Evolutionary conservation across 1,140 invertebrate species (phyloP).

Genomic region (Proctacanthus coquilletti): DNA sequence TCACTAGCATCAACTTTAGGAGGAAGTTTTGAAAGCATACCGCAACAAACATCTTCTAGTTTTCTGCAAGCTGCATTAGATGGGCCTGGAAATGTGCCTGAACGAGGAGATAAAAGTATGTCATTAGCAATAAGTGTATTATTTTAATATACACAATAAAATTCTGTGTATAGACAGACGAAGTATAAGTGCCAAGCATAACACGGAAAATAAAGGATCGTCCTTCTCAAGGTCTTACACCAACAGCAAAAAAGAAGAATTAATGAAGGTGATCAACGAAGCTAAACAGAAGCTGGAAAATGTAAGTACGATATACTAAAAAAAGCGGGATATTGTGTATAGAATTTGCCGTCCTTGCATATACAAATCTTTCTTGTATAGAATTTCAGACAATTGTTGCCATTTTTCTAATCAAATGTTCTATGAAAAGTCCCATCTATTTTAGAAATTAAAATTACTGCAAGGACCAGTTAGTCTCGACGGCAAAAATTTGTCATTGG

Average conservation of each 20-base stretch:
- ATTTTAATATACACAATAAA: neutral
- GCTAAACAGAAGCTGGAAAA: constrained; percentile 76
- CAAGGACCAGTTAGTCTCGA: too few relatives aligned
- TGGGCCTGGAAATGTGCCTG: constrained; percentile 21
- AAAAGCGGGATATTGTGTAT: too few relatives aligned
- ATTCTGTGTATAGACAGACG: constrained; percentile 17
- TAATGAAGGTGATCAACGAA: constrained; percentile 71
- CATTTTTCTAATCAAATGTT: neutral
- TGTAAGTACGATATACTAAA: constrained; percentile 45
- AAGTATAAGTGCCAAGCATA: constrained; percentile 31
- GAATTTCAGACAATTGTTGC: neutral
- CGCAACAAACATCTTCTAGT: constrained; percentile 16
- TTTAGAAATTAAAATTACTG: too few relatives aligned
- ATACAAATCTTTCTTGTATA: constrained; percentile 2
- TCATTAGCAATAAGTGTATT: too few relatives aligned
- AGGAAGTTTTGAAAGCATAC: constrained; percentile 26
- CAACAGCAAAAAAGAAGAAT: constrained; percentile 60
- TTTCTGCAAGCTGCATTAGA: constrained; percentile 27
- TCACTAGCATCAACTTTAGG: constrained; percentile 28
- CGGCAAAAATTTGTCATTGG: too few relatives aligned
- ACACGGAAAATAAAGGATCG: constrained; percentile 29
- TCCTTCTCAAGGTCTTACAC: constrained; percentile 39
- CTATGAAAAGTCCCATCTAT: too few relatives aligned
- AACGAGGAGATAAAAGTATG: constrained; percentile 30
- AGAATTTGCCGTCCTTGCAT: constrained; percentile 1